These are phyloP conservation scores for Noctilio leporinus DNA, from an alignment of 2,113 vertebrate genomes.

Conservation along the genomic window DNA sequence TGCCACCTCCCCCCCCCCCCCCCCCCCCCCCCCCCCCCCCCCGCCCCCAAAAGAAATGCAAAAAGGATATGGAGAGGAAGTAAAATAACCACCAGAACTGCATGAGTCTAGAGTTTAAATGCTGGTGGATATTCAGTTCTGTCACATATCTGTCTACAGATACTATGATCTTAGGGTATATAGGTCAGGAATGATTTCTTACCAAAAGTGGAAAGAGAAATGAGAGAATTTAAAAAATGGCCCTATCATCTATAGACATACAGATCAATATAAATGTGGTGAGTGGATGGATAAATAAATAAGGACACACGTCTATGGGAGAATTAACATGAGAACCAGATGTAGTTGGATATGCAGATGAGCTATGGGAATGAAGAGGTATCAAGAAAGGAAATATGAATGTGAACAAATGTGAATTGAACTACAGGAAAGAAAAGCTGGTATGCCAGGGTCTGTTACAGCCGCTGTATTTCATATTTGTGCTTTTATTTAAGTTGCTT, in stretches of 20 bases:
- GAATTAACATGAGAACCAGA: background rate
- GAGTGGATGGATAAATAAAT: background rate
- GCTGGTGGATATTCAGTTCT: background rate
- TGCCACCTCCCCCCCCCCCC: background rate
- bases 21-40: accelerated
- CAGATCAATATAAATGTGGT: background rate
- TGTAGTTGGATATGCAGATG: background rate
- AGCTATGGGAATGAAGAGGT: background rate
- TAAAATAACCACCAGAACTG: background rate
- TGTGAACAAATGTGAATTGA: background rate
- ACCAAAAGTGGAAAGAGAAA: background rate
- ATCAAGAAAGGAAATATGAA: background rate
- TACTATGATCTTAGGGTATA: background rate
- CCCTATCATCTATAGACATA: background rate
- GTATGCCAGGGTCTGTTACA: background rate
- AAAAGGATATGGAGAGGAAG: background rate
- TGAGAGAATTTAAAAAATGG: background rate
- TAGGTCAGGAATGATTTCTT: background rate
- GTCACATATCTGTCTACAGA: background rate
- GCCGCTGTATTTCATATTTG: background rate
- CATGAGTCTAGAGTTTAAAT: background rate
- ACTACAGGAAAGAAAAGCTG: background rate
- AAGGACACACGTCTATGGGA: background rate
- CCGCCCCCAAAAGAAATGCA: background rate
- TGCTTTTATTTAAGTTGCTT: background rate